Conservation (phyloP, 2,888 invertebrate genomes). For the Cecidostiba fungosa region DNA sequence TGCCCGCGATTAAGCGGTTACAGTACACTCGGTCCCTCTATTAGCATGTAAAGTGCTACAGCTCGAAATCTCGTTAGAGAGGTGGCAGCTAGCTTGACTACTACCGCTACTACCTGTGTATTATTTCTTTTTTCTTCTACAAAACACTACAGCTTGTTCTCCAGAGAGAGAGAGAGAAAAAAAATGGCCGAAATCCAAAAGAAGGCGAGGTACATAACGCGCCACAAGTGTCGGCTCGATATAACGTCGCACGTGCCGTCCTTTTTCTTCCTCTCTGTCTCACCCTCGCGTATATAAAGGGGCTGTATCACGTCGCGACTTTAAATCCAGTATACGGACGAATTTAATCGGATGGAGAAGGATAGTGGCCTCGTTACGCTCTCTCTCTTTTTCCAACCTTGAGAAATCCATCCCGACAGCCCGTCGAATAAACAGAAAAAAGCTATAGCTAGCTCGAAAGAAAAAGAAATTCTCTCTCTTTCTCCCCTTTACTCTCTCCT, state of each 20-base stretch:
- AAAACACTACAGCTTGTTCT: too few relatives aligned
- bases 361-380: background rate
- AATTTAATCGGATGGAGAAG: background rate
- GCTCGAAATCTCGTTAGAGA: background rate
- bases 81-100: background rate
- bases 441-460: background rate
- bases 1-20: background rate
- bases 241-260: constrained; percentile 37
- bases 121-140: too few relatives aligned
- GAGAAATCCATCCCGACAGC: too few relatives aligned
- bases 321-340: background rate
- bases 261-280: background rate
- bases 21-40: background rate
- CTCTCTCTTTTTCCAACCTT: too few relatives aligned
- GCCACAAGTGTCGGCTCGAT: constrained; percentile 1
- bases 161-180: background rate
- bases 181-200: background rate
- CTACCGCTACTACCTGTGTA: too few relatives aligned
- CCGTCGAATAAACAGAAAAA: background rate
- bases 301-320: constrained; percentile 1
- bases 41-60: constrained; percentile 16
- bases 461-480: background rate
- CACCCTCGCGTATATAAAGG: background rate
- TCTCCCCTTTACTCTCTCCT: background rate
- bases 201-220: background rate